Base-by-base conservation (phyloP, 2,797 vertebrate species). In the Urophycis tenuis region DNA sequence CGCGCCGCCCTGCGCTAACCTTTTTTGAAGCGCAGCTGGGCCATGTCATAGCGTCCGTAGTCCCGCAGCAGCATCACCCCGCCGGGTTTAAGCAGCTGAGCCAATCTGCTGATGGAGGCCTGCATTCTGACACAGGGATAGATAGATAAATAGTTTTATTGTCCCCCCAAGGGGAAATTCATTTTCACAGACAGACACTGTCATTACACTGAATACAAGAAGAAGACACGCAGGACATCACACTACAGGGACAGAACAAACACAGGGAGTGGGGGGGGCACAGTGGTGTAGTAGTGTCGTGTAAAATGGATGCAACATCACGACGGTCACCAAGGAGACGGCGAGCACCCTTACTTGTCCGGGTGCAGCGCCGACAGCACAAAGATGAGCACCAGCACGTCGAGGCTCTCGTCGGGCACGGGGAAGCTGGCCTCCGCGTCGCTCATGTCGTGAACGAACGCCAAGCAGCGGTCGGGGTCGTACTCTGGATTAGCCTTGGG, bases 1-100 rank as follows among this genome's bases (percentile, higher is more conserved):
- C 15, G 17, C 36, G 11, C 10, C 71, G 35, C 71, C 19, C 71
- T 17, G 12, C 9, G 72, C 72, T 39, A 73, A 97, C 97, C 97
- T 94, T 96, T 99, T 86, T 98, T 99, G 89, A 99, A 99, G 3
- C 97, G 96, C 49, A 99, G 96, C 77, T 99, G 98, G 74, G 97
- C 97, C 90, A 99, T 94, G 88, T 99, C 98, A 0, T 97, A 96
- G 34, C 97, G 97, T 12, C 98, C 98, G 0, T 99, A 99, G 90
- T 99, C 98, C 79, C 98, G 92, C 81, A 99, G 92, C 78, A 99
- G 90, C 85, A 99, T 92, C 88, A 94, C 89, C 19, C 98, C 98
- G 11, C 97, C 95, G 0, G 97, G 96, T 80, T 95, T 98, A 71
- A 99, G 92, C 77, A 99, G 93, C 36, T 79, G 82, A 53, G 94